phyloP scores from a whole-genome alignment of 2,797 vertebrate genomes.

The Periparus ater region DNA sequence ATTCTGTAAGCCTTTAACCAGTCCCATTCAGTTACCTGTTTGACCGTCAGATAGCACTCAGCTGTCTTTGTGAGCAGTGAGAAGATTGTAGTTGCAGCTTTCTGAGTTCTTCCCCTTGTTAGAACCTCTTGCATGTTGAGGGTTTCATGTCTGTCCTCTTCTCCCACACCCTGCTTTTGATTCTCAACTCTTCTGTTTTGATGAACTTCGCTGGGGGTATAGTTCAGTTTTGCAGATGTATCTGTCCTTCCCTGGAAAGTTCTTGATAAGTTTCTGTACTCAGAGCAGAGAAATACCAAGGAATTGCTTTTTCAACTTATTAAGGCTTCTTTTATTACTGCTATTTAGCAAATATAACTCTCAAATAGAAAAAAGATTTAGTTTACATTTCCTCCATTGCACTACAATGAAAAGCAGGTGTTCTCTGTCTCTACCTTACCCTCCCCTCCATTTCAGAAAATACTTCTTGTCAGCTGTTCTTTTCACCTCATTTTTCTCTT shows the following conservation, averaged over 20 bases:
- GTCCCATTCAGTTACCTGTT: neutral
- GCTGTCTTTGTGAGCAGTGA: neutral
- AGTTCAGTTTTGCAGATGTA: neutral
- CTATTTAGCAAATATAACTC: neutral
- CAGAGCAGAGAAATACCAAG: neutral
- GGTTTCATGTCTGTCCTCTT: neutral
- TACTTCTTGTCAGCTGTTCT: neutral
- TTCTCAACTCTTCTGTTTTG: neutral
- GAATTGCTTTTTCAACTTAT: neutral
- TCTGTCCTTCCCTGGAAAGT: neutral
- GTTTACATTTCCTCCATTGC: neutral
- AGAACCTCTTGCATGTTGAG: neutral
- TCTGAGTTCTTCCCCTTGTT: neutral
- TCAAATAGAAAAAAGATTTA: neutral
- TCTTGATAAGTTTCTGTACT: neutral
- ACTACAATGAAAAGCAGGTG: neutral
- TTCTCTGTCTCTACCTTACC: neutral
- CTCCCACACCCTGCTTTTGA: neutral
- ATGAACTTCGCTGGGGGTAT: neutral
- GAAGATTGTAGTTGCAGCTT: neutral
- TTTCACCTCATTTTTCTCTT: neutral
- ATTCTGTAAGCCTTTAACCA: neutral
- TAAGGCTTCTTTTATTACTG: neutral
- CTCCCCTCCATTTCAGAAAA: neutral
- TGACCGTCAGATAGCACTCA: neutral